Conservation (phyloP, 1,140 invertebrate genomes). For the Ceratosolen fusciceps region DNA sequence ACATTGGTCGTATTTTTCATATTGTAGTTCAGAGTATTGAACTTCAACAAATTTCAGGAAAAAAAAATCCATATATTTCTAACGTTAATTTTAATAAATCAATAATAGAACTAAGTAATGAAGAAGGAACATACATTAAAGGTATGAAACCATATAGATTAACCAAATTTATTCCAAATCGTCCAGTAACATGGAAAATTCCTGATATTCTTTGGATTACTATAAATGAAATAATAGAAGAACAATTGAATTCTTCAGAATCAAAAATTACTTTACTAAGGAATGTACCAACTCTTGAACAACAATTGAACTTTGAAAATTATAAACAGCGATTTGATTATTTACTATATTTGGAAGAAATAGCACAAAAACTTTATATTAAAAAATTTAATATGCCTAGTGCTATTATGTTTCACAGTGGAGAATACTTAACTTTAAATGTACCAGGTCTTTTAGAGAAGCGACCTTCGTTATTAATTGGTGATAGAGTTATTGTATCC, state of each 20-base stretch:
- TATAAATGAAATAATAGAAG: constrained; percentile 67
- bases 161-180: constrained; percentile 72
- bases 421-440: constrained; percentile 81
- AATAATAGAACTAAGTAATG: constrained; percentile 60
- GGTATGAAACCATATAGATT: constrained; percentile 74
- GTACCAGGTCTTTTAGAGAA: constrained; percentile 87
- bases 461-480: constrained; percentile 86
- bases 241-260: constrained; percentile 63
- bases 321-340: constrained; percentile 79
- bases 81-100: constrained; percentile 61
- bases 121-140: constrained; percentile 68
- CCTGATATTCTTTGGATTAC: constrained; percentile 73
- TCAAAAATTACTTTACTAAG: constrained; percentile 61
- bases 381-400: constrained; percentile 79
- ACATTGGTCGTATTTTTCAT: constrained; percentile 72
- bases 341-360: constrained; percentile 86
- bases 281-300: constrained; percentile 69
- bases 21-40: constrained; percentile 67
- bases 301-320: constrained; percentile 71
- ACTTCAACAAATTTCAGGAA: not conserved
- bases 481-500: constrained; percentile 79
- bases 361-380: constrained; percentile 76
- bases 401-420: constrained; percentile 75
- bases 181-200: constrained; percentile 72
- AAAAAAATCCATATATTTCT: constrained; percentile 52